Percentiles rank a stretch among this genome's conserved stretches.
phyloP scores from a whole-genome alignment of 2,888 invertebrate species.

The Falcaria lacertinaria region DNA sequence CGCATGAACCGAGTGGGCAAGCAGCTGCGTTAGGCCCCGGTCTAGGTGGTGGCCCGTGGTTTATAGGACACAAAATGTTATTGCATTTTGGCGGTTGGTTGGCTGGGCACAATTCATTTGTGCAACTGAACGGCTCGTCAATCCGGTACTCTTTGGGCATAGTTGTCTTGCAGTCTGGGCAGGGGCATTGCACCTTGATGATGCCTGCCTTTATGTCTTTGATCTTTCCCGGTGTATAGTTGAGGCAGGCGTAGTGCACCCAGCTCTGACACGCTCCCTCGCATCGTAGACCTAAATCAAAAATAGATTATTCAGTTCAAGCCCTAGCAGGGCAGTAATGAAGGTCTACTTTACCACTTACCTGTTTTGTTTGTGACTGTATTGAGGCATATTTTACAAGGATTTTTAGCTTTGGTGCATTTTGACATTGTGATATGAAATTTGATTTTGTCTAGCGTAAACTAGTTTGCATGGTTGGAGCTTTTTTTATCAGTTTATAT shows the following conservation, averaged over 20 bases:
- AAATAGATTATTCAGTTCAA: too few species aligned
- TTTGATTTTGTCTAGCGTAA: conserved; percentile 6
- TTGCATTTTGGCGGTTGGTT: conserved; percentile 42
- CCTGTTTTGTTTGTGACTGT: conserved; percentile 47
- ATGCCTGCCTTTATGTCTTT: conserved; percentile 54
- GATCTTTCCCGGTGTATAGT: conserved; percentile 62
- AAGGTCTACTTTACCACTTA: too few species aligned
- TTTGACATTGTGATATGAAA: conserved; percentile 34
- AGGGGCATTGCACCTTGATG: conserved; percentile 60
- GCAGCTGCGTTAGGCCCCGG: conserved; percentile 15
- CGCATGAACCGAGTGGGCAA: conserved; percentile 34
- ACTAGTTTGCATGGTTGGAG: conserved; percentile 3
- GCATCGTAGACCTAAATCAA: conserved; percentile 59
- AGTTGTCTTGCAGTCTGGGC: conserved; percentile 54
- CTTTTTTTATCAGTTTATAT: background rate
- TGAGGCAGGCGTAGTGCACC: conserved; percentile 58
- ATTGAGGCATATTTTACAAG: conserved; percentile 61
- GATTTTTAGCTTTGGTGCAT: conserved; percentile 49
- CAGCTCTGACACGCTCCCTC: conserved; percentile 56
- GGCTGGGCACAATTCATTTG: conserved; percentile 47
- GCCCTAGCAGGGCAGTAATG: too few species aligned
- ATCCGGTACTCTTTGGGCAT: conserved; percentile 43
- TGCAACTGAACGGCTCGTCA: conserved; percentile 45
- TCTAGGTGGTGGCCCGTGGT: conserved; percentile 15
- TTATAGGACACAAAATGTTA: conserved; percentile 29